A percentile compares a stretch with the other conserved stretches of the same genome.
Evolutionary conservation across 2,888 invertebrate species (phyloP).

Genomic region (Philhelius pedissequus): DNA sequence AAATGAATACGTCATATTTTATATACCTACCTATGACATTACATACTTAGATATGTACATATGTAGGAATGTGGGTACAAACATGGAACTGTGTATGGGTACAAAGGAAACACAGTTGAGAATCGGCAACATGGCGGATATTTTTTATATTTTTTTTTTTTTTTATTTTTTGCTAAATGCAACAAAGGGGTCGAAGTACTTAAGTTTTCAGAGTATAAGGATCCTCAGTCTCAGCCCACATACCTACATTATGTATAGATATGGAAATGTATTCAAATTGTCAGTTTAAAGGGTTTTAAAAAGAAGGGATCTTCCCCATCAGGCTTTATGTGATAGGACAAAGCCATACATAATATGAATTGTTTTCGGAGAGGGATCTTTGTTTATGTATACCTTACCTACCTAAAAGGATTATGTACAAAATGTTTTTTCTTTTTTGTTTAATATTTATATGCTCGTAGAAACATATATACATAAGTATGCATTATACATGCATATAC

Average conservation of each 20-base stretch:
- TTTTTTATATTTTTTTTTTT: conserved; percentile 10
- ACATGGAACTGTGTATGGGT: not conserved
- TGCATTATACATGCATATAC: too few relatives aligned
- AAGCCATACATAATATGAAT: conserved; percentile 13
- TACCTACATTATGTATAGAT: conserved; percentile 17
- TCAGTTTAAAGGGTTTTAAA: conserved; percentile 36
- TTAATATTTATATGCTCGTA: not conserved
- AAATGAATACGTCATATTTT: not conserved
- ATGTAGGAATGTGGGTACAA: not conserved
- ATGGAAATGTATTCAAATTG: conserved; percentile 54
- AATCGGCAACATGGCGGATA: conserved; percentile 62
- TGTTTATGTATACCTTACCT: conserved; percentile 15
- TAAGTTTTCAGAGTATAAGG: conserved; percentile 33
- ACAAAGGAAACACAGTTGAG: conserved; percentile 19
- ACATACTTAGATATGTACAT: not conserved
- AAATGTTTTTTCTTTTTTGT: not conserved
- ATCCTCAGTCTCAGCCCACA: conserved; percentile 29
- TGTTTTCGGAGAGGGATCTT: conserved; percentile 45
- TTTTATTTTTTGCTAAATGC: conserved; percentile 29
- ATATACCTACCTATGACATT: not conserved
- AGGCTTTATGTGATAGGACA: conserved; percentile 19
- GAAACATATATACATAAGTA: not conserved
- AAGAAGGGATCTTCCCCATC: conserved; percentile 48
- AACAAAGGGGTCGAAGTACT: conserved; percentile 63
- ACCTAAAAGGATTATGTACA: not conserved